Evolutionary conservation across 2,113 vertebrate species (phyloP).

Genomic region (Microtus pennsylvanicus): DNA sequence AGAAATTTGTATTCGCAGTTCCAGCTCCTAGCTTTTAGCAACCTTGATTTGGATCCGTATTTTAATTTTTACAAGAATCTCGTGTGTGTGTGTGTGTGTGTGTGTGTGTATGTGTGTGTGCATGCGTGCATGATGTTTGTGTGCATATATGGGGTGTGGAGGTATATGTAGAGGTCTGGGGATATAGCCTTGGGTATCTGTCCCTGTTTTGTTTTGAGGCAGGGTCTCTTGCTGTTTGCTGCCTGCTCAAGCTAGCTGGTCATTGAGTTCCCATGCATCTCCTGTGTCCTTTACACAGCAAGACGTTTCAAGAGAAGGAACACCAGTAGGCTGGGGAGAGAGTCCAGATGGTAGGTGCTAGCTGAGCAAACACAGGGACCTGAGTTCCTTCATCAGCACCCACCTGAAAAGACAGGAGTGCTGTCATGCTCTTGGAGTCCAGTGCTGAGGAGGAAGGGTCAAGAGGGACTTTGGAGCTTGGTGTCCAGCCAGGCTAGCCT

Average conservation of each 20-base stretch:
- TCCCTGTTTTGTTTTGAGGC: not conserved
- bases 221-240: not conserved
- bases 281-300: not conserved
- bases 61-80: not conserved
- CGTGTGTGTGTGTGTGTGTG: no score
- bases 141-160: not conserved
- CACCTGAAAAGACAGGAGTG: not conserved
- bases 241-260: not conserved
- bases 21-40: not conserved
- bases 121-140: not conserved
- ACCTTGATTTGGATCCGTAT: not conserved
- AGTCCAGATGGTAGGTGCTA: no score
- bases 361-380: not conserved
- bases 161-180: not conserved
- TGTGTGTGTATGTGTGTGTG: no score
- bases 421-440: not conserved
- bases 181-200: not conserved
- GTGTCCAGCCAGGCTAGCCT: not conserved
- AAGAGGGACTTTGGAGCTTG: not conserved
- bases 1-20: not conserved
- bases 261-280: not conserved
- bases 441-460: not conserved
- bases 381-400: not conserved
- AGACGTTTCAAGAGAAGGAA: not conserved
- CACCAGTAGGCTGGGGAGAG: not conserved